Conservation (phyloP, 2,113 vertebrate species). For the Microcebus jonahi region DNA sequence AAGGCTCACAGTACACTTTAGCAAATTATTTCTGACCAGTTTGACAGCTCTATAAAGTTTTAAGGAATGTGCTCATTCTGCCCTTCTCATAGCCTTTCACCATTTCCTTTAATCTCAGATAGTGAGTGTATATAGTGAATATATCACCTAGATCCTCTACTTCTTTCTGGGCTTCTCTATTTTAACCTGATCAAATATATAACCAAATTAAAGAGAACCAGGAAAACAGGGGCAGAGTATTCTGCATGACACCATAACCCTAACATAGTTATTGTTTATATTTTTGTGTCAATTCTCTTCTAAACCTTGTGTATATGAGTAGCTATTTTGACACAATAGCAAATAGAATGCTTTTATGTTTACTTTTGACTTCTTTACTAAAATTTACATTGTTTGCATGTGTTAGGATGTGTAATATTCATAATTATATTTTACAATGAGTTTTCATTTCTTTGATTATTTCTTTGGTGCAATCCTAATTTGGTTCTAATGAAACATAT, state of each 20-base stretch:
- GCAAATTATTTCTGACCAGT: constrained; percentile 46
- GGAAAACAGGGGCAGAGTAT: not conserved
- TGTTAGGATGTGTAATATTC: not conserved
- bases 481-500: not conserved
- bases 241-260: not conserved
- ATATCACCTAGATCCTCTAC: not conserved
- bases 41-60: not conserved
- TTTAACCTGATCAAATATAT: not conserved
- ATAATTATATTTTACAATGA: not conserved
- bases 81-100: not conserved
- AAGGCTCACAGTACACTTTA: not conserved
- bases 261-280: not conserved
- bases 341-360: not conserved
- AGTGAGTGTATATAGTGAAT: not conserved
- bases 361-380: not conserved
- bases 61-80: constrained; percentile 4
- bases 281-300: not conserved
- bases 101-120: not conserved
- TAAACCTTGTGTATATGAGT: not conserved
- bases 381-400: not conserved
- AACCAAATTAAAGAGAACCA: not conserved
- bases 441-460: not conserved
- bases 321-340: not conserved
- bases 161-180: not conserved
- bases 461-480: not conserved